phyloP scores from a whole-genome alignment of 2,797 vertebrate genomes.

The Clangula hyemalis region DNA sequence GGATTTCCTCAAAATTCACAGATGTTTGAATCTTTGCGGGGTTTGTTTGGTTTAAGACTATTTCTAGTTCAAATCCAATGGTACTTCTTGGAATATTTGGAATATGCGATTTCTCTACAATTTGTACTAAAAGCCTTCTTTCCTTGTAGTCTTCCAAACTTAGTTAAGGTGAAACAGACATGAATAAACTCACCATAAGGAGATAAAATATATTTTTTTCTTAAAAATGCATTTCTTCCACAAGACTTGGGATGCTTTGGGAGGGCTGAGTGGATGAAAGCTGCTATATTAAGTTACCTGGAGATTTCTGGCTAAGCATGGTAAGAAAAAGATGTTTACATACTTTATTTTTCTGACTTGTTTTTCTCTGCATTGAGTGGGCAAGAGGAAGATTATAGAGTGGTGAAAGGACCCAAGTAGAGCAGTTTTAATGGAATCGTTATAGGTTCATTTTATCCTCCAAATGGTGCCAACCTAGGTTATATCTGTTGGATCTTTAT shows the following conservation, averaged over 20 bases:
- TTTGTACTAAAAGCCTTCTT: not conserved
- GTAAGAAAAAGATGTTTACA: not conserved
- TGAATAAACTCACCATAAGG: not conserved
- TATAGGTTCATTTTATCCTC: conserved; percentile 27
- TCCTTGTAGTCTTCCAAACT: not conserved
- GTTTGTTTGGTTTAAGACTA: not conserved
- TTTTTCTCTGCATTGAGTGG: not conserved
- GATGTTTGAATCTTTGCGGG: not conserved
- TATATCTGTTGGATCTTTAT: conserved; percentile 1
- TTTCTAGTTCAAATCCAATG: not conserved
- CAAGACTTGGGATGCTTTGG: not conserved
- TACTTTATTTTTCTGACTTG: not conserved
- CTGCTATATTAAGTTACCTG: conserved; percentile 8
- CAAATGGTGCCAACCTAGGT: not conserved
- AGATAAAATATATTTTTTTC: not conserved
- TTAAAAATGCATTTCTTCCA: not conserved
- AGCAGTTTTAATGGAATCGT: conserved; percentile 1
- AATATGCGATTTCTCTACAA: not conserved
- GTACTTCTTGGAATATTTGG: not conserved
- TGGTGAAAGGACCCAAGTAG: not conserved
- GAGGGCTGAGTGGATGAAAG: not conserved
- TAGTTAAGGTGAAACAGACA: not conserved
- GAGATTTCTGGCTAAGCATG: not conserved
- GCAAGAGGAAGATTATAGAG: not conserved
- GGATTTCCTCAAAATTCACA: not conserved